A percentile compares a stretch with the other conserved stretches of the same genome.
Evolutionary conservation across 2,113 vertebrate genomes (phyloP).

Genomic region (Corythornis cristatus): DNA sequence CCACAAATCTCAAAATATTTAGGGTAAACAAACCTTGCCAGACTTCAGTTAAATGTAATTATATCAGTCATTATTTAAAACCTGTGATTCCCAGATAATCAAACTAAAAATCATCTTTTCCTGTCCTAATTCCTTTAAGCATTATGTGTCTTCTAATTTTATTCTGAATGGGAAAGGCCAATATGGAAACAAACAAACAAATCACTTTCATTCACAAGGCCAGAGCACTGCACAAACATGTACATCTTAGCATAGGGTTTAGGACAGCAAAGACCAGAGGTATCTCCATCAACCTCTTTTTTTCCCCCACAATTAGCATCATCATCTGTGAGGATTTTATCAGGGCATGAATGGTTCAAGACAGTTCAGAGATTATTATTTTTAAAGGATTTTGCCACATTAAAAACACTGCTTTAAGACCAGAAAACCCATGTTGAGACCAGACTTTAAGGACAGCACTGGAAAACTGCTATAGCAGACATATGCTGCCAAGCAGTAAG

Average conservation of each 20-base stretch:
- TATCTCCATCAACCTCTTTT: background rate
- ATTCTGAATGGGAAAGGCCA: background rate
- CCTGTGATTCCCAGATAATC: background rate
- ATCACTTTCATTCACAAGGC: background rate
- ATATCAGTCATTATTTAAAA: background rate
- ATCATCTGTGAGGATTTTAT: background rate
- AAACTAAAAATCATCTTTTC: background rate
- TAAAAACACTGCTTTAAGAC: background rate
- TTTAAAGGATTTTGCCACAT: background rate
- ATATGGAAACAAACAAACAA: background rate
- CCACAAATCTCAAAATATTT: background rate
- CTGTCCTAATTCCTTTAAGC: background rate
- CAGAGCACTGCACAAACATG: background rate
- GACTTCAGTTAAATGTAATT: background rate
- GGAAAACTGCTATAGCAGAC: background rate
- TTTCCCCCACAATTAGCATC: fast-evolving
- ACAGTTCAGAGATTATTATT: background rate
- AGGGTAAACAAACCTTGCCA: background rate
- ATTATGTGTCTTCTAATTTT: background rate
- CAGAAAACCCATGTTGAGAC: background rate
- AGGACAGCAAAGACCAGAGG: background rate
- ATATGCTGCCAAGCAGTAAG: background rate
- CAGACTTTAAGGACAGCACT: background rate
- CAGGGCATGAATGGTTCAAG: background rate
- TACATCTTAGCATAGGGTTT: background rate